Percentiles rank a stretch among this genome's conserved stretches.
Evolutionary conservation across 2,888 invertebrate genomes (phyloP).

Genomic region (Hipparchia sbordonii): DNA sequence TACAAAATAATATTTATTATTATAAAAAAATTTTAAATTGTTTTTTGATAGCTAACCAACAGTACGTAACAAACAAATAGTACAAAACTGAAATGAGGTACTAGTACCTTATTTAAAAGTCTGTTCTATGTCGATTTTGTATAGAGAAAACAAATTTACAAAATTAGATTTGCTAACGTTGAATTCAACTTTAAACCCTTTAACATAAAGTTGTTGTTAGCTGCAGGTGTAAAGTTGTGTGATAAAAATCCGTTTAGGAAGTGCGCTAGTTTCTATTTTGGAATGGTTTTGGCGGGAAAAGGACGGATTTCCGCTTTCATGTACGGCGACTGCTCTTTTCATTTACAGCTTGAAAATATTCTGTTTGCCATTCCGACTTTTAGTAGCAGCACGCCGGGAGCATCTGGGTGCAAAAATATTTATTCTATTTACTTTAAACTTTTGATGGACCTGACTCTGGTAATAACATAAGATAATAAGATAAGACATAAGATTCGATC

Average conservation of each 20-base stretch:
- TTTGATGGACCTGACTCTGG: no score
- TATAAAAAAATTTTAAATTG: no score
- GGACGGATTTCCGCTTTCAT: slow-evolving; percentile 29
- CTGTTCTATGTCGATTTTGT: slow-evolving; percentile 14
- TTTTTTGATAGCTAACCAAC: no score
- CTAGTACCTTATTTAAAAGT: slow-evolving; percentile 12
- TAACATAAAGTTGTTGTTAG: background rate
- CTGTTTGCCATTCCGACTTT: background rate
- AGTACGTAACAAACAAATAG: background rate
- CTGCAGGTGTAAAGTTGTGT: background rate
- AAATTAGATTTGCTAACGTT: background rate
- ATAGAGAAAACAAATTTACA: background rate
- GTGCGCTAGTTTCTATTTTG: slow-evolving; percentile 70
- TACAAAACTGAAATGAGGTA: slow-evolving; percentile 1
- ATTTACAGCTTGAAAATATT: slow-evolving; percentile 4
- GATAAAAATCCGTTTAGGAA: slow-evolving; percentile 65
- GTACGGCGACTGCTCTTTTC: slow-evolving; percentile 12
- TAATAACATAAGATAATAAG: no score
- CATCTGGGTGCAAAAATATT: background rate
- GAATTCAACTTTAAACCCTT: background rate
- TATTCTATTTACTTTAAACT: background rate
- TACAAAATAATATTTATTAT: no score
- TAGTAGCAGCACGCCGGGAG: background rate
- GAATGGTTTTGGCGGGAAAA: slow-evolving; percentile 67
- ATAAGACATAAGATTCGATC: no score